These are phyloP conservation scores for Athene cunicularia DNA, from an alignment of 2,113 vertebrate genomes.

Conservation along the genomic window DNA sequence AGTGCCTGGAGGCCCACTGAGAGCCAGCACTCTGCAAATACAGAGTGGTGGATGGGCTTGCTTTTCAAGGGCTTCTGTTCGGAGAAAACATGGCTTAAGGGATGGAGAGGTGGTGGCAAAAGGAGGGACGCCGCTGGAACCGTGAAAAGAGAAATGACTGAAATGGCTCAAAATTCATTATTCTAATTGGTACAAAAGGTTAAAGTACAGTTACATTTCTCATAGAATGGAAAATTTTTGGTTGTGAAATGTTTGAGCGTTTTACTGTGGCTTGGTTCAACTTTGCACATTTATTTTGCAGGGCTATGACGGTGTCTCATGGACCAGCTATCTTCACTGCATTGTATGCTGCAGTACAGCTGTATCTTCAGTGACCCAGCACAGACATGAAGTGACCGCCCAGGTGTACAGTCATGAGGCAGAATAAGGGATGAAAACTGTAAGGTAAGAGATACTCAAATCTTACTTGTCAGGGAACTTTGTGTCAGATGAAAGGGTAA, in stretches of 20 bases:
- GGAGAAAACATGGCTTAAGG: accelerated
- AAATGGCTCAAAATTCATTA: accelerated
- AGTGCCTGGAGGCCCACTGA: neutral
- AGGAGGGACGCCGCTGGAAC: too few species aligned
- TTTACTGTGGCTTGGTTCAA: neutral
- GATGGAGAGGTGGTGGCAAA: neutral
- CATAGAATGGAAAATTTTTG: neutral
- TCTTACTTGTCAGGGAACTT: neutral
- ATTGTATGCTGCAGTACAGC: accelerated
- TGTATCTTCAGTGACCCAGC: accelerated
- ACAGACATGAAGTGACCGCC: accelerated
- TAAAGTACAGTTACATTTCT: neutral
- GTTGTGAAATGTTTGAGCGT: accelerated
- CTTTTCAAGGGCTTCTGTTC: neutral
- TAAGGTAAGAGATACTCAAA: neutral
- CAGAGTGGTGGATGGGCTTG: accelerated
- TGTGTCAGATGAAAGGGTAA: neutral
- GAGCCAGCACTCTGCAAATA: neutral
- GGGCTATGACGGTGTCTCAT: accelerated
- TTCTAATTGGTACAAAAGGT: neutral
- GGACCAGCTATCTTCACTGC: neutral
- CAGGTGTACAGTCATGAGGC: accelerated
- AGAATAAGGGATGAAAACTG: too few species aligned
- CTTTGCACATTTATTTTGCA: neutral
- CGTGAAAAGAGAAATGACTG: accelerated